Conservation (phyloP, 2,888 invertebrate species). For the Sminthurides aquaticus region DNA sequence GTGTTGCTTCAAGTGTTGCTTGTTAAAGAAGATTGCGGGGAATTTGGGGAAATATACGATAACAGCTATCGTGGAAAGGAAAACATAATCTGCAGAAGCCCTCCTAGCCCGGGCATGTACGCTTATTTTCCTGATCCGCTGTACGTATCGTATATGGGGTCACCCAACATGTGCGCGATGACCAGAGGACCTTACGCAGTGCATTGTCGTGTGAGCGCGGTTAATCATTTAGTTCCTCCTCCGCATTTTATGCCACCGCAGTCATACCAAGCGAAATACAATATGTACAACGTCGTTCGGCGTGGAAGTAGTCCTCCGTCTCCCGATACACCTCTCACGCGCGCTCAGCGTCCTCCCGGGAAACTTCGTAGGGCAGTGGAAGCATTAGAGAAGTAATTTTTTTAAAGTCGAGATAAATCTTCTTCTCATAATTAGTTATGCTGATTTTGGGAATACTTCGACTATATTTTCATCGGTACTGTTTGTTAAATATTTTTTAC, state of each 20-base stretch:
- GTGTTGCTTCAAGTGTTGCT: background rate
- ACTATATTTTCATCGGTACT: background rate
- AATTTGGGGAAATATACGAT: background rate
- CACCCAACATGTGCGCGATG: background rate
- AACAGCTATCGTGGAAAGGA: constrained; percentile 13
- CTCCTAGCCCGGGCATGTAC: background rate
- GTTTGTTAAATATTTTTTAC: background rate
- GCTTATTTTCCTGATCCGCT: background rate
- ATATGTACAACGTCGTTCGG: background rate
- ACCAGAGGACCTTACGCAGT: background rate
- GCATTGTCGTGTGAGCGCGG: constrained; percentile 15
- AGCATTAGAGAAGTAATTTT: constrained; percentile 9
- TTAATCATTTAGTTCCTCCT: constrained; percentile 7
- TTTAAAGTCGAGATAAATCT: background rate
- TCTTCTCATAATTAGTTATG: background rate
- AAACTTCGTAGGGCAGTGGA: constrained; percentile 19
- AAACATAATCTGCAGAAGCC: constrained; percentile 10
- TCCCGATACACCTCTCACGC: constrained; percentile 1
- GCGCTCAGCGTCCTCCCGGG: constrained; percentile 19
- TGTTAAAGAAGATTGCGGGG: background rate
- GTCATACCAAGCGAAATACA: constrained; percentile 5
- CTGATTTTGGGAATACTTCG: background rate
- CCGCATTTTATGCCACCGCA: constrained; percentile 13
- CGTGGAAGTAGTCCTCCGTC: background rate
- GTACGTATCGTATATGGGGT: constrained; percentile 5